phyloP scores from a whole-genome alignment of 2,888 invertebrate genomes.

The Brenthis hecate region DNA sequence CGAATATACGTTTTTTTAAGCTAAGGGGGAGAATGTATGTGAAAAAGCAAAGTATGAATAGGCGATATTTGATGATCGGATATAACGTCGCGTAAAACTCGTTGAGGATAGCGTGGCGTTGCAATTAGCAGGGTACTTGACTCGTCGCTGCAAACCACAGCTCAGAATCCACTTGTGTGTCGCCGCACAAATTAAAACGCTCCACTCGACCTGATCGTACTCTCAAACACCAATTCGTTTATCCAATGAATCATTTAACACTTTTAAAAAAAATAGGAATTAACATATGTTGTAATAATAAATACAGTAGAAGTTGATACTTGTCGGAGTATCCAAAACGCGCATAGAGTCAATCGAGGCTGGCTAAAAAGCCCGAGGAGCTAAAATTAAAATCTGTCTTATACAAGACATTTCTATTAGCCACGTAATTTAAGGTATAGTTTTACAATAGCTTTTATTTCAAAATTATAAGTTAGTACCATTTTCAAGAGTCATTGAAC shows the following conservation, averaged over 20 bases:
- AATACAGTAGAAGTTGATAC: background rate
- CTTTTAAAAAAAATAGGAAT: conserved; percentile 36
- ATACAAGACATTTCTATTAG: no score
- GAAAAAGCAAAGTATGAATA: conserved; percentile 44
- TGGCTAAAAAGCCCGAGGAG: no score
- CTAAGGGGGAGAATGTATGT: background rate
- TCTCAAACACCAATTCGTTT: conserved; percentile 69
- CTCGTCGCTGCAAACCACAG: conserved; percentile 65
- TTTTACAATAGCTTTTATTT: no score
- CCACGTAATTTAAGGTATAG: no score
- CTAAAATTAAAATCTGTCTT: no score
- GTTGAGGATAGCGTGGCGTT: conserved; percentile 62
- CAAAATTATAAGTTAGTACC: no score
- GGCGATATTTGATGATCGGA: conserved; percentile 57
- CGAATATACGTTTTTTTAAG: conserved; percentile 29
- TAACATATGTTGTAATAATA: background rate
- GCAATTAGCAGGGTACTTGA: conserved; percentile 80
- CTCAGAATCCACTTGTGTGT: conserved; percentile 74
- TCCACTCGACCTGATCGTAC: conserved; percentile 71
- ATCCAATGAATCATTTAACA: conserved; percentile 61
- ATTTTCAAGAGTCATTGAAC: no score
- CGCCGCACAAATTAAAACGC: conserved; percentile 81
- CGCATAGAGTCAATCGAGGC: no score
- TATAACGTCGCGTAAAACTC: conserved; percentile 53
- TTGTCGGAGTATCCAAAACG: no score